Base-by-base conservation (phyloP, 2,113 vertebrate species). In the Porphyrio hochstetteri region DNA sequence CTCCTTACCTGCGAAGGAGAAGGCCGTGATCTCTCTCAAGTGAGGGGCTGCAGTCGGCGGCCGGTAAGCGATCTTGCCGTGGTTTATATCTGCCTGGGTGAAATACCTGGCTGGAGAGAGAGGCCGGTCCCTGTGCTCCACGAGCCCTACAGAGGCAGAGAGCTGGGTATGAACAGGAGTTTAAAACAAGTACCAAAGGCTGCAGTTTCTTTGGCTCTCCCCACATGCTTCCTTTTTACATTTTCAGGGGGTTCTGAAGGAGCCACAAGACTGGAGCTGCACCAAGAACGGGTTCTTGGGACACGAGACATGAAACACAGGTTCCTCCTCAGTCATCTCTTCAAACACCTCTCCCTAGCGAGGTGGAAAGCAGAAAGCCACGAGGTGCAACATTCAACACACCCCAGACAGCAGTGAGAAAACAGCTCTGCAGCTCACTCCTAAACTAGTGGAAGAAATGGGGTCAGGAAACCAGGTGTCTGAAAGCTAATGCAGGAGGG, bases 1-100 rank as follows among this genome's bases (percentile, higher is more conserved):
- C 8, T 28, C 27, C 97, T 97, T 96, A 99, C 99, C 99, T 1
- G 97, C 98, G 13, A 99, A 99, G 70, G 99, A 99, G 97, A 99
- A 99, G 18, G 98, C 98, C 87, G 96, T 98, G 63, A 99, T 98
- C 95, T 99, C 99, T 95, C 99, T 98, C 24, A 99, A 97, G 92
- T 99, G 98, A 2, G 99, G 97, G 0, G 99, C 98, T 5, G 99
- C 98, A 1, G 80, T 44, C 0, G 99, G 99, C 0, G 99, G 99
- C 1, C 99, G 98, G 94, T 99, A 99, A 42, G 98, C 44, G 28
- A 99, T 98, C 93, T 98, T 98, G 15, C 98, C 98, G 0, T 93
- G 88, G 96, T 98, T 98, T 46, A 99, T 94, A 57, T 99, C 99
- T 3, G 98, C 98, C 96, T 99, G 99, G 11, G 97, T 99, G 97